Base-by-base conservation (phyloP, 2,888 invertebrate genomes). In the Caenorhabditis drosophilae region DNA sequence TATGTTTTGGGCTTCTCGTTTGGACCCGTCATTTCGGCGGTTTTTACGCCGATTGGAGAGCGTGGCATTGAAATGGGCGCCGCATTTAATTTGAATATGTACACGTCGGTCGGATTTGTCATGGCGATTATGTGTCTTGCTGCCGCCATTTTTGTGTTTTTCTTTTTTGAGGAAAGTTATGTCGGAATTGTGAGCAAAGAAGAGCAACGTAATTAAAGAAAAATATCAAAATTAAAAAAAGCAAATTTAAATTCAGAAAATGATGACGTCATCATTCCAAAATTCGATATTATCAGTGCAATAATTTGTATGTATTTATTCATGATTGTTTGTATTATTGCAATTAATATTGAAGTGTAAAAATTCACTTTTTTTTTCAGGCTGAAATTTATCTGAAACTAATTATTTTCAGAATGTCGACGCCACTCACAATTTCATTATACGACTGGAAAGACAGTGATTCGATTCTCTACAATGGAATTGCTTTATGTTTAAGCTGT, bases 261-360 rank as follows among this genome's bases (percentile, higher is more conserved):
- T 27, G 63, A 62, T 20, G 59, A 53, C 23, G 18, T 51, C 18
- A 51, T 59, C 18, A 58, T 75, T 22, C 71, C 75, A 2, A 69
- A 61, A 38, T 75, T 69, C 40, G 75, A 75, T 47, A 20, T 53
- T 7, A 36, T 51, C 18, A 63, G 69, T 11, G 70, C 70, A 4
- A 16, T 69, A 4, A 52, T 73, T 22, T 72, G 72, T 31, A 67
- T 75, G 41, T 75, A 70, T 48, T 48, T 75, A 40, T 75, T 68
- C 62, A 60, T 72, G 52, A 58, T 68, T 40, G 59, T 64, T 25
- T 63, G 54, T 44, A 70, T 69, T 57, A 73, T 66, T 25, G 64
- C 70, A 1, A 73, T 67, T 0, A 73, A 70, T 46, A 67, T 72
- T 22, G 72, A 70, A 69, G 72, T 75, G 72, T 72, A 52, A 55